Evolutionary conservation across 2,113 vertebrate species (phyloP).

Genomic region (Tangachromis dhanisi): DNA sequence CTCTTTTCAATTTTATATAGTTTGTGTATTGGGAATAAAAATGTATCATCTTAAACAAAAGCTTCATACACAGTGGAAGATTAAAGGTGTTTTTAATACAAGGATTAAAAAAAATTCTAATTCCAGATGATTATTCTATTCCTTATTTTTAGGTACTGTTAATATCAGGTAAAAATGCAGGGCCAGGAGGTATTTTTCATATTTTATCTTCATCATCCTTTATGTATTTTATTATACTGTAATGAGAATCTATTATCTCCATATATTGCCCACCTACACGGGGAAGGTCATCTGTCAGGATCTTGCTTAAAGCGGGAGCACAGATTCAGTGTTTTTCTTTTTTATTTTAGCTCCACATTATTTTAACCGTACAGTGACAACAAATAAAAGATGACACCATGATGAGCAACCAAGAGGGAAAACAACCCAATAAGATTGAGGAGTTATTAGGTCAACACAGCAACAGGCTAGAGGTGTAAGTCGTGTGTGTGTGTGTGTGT

Average conservation of each 20-base stretch:
- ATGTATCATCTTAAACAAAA: neutral
- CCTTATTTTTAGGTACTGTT: neutral
- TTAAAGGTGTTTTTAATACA: neutral
- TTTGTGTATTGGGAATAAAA: neutral
- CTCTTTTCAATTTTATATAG: neutral
- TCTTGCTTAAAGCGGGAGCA: neutral
- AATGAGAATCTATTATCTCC: neutral
- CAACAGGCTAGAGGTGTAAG: neutral
- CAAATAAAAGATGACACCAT: neutral
- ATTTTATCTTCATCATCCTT: neutral
- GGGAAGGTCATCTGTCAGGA: neutral
- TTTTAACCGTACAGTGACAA: neutral
- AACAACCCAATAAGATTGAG: neutral
- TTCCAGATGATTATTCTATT: neutral
- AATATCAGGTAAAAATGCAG: neutral
- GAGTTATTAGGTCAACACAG: constrained; percentile 16
- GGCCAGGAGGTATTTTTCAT: neutral
- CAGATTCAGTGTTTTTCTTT: neutral
- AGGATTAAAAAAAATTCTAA: neutral
- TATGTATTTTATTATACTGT: neutral
- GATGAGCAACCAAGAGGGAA: neutral
- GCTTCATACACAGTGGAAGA: neutral
- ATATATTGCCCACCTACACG: neutral
- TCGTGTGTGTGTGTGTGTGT: neutral
- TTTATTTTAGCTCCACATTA: rapidly evolving